Percentiles rank a stretch among this genome's conserved stretches.
phyloP scores from a whole-genome alignment of 1,140 invertebrate species.

The Gonatopus flavifemur region DNA sequence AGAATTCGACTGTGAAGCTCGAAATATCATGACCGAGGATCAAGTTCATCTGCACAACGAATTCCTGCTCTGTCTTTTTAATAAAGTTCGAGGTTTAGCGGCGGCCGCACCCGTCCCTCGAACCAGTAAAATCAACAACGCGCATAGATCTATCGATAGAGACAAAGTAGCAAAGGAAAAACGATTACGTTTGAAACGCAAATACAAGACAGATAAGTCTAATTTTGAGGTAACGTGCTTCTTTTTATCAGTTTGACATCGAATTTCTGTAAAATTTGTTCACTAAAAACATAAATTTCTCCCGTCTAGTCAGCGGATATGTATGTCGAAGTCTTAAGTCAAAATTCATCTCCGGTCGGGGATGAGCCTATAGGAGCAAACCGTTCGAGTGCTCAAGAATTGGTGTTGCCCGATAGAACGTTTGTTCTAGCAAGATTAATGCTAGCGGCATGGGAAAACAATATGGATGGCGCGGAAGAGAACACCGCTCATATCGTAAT shows the following conservation, averaged over 20 bases:
- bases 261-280: too few relatives aligned
- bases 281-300: too few relatives aligned
- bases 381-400: slow-evolving; percentile 65
- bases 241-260: slow-evolving; percentile 45
- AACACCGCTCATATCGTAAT: slow-evolving; percentile 74
- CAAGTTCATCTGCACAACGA: slow-evolving; percentile 81
- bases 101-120: slow-evolving; percentile 61
- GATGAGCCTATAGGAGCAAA: slow-evolving; percentile 56
- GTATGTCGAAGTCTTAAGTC: slow-evolving; percentile 52
- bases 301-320: slow-evolving; percentile 51
- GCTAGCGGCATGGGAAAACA: slow-evolving; percentile 80
- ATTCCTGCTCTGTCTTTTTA: slow-evolving; percentile 77
- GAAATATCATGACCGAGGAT: slow-evolving; percentile 68
- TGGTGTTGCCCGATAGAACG: slow-evolving; percentile 74
- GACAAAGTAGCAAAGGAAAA: slow-evolving; percentile 57
- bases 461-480: slow-evolving; percentile 77
- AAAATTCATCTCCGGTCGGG: slow-evolving; percentile 51
- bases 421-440: slow-evolving; percentile 77
- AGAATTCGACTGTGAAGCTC: slow-evolving; percentile 76
- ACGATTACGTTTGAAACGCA: slow-evolving; percentile 62
- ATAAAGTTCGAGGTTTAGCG: slow-evolving; percentile 73
- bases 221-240: slow-evolving; percentile 65
- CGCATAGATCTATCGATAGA: slow-evolving; percentile 29
- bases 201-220: slow-evolving; percentile 65
- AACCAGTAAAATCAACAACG: slow-evolving; percentile 42